Evolutionary conservation across 2,888 invertebrate species (phyloP).

Genomic region (Cephalotes varians): DNA sequence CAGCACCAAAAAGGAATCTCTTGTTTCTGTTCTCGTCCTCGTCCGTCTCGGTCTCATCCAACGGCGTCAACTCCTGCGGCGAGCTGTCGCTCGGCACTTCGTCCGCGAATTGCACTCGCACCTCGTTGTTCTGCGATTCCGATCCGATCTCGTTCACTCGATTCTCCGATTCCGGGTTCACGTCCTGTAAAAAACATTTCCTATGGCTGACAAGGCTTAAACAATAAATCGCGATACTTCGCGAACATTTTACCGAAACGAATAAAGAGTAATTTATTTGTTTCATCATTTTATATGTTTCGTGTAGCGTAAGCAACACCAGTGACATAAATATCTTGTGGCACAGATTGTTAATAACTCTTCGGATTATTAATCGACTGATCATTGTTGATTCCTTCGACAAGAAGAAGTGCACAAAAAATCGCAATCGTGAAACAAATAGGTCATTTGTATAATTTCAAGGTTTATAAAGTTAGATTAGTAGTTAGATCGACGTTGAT

Average conservation of each 20-base stretch:
- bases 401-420: constrained; percentile 20
- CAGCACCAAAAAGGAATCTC: constrained; percentile 90
- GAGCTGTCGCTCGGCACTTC: constrained; percentile 88
- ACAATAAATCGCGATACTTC: neutral
- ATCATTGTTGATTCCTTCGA: neutral
- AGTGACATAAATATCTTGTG: neutral
- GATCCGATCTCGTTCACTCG: constrained; percentile 83
- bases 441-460: neutral
- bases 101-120: constrained; percentile 88
- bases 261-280: neutral
- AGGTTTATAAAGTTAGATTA: neutral
- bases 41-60: constrained; percentile 90
- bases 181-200: constrained; percentile 77
- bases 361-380: neutral
- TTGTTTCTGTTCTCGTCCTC: constrained; percentile 94
- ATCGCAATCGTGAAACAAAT: neutral
- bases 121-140: constrained; percentile 89
- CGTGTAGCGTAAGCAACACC: neutral
- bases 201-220: neutral
- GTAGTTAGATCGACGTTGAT: neutral
- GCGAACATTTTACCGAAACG: neutral
- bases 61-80: constrained; percentile 90
- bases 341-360: constrained; percentile 1
- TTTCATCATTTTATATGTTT: neutral
- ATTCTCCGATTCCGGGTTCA: constrained; percentile 84